Conservation (phyloP, 2,113 vertebrate genomes). For the Atlantisia rogersi region DNA sequence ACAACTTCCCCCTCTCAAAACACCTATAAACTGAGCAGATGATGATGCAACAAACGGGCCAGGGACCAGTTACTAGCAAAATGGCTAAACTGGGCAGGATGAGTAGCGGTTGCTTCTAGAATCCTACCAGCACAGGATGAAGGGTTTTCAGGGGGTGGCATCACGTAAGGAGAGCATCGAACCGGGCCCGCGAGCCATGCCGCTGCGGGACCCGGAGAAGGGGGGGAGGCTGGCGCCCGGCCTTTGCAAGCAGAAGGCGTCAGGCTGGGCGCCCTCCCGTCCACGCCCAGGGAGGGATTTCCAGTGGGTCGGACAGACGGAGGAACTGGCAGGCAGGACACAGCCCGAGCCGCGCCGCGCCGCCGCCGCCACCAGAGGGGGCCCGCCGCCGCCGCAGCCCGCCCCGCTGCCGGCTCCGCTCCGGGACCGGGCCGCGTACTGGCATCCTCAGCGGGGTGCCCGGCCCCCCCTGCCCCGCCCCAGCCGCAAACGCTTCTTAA, state of each 20-base stretch:
- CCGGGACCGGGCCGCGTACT: no score
- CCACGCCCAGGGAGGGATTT: not conserved
- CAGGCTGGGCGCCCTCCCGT: not conserved
- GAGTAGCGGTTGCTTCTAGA: not conserved
- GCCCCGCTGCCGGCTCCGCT: not conserved
- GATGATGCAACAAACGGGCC: not conserved
- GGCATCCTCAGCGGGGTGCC: not conserved
- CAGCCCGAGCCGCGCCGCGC: not conserved
- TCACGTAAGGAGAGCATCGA: accelerated
- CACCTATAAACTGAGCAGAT: not conserved
- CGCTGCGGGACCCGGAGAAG: not conserved
- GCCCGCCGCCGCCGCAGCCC: not conserved
- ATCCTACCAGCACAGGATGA: not conserved
- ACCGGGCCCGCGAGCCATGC: accelerated
- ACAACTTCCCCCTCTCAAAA: not conserved
- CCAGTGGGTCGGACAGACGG: not conserved
- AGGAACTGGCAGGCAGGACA: no score
- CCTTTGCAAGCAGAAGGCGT: not conserved
- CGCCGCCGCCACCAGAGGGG: not conserved
- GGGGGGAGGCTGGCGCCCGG: no score
- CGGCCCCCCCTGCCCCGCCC: no score
- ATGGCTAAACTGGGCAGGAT: not conserved
- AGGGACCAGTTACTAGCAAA: not conserved
- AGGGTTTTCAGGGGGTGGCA: not conserved
- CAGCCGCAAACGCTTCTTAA: accelerated